Percentiles rank a stretch among this genome's conserved stretches.
These are phyloP conservation scores for Philonicus albiceps DNA, from an alignment of 2,888 invertebrate genomes.

Conservation along the genomic window DNA sequence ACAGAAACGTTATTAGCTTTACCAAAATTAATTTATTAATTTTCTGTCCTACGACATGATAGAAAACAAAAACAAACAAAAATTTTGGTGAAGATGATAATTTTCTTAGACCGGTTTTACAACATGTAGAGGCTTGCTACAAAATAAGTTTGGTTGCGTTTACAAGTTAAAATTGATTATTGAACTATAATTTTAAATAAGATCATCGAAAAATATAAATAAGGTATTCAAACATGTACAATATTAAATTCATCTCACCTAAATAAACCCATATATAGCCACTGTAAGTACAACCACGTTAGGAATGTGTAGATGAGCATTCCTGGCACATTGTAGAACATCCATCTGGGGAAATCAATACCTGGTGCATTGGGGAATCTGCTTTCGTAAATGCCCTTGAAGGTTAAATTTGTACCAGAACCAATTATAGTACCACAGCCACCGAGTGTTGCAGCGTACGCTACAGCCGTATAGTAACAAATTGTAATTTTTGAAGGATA, in stretches of 20 bases:
- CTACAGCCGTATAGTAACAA: constrained; percentile 80
- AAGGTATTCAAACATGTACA: neutral
- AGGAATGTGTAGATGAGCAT: constrained; percentile 81
- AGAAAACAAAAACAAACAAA: no score
- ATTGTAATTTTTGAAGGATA: constrained; percentile 77
- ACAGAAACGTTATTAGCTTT: no score
- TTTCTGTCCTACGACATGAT: no score
- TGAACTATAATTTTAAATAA: no score
- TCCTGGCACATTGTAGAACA: constrained; percentile 84
- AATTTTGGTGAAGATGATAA: no score
- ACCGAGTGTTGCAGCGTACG: constrained; percentile 83
- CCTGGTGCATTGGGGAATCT: constrained; percentile 69
- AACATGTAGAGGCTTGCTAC: no score
- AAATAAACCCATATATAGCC: constrained; percentile 83
- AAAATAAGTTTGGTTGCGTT: no score
- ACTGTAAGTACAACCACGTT: constrained; percentile 80
- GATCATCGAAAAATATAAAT: no score
- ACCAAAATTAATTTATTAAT: no score
- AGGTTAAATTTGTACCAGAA: constrained; percentile 83
- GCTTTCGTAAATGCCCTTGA: constrained; percentile 79
- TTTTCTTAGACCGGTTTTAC: no score
- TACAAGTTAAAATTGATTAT: no score
- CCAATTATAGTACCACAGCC: constrained; percentile 82
- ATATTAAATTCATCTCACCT: constrained; percentile 59
- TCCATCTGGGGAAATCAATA: constrained; percentile 82